A percentile compares a stretch with the other conserved stretches of the same genome.
Conservation (phyloP, 2,797 vertebrate genomes). For the Tokudaia muenninki region DNA sequence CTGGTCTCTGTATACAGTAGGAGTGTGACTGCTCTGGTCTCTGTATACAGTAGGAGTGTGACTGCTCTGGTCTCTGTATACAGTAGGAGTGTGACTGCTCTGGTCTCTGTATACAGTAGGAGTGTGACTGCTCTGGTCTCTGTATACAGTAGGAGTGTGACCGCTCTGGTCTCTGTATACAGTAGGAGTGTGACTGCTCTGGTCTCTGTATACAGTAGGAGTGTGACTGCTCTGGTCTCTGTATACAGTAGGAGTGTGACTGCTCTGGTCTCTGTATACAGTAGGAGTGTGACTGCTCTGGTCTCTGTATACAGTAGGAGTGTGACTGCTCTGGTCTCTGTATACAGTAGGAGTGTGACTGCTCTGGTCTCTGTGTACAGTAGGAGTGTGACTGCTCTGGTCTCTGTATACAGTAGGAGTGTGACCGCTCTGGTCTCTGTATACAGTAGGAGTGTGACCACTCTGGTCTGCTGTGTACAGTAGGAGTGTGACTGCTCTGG, state of each 20-base stretch:
- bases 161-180: background rate
- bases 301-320: background rate
- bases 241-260: background rate
- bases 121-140: background rate
- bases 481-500: background rate
- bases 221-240: background rate
- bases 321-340: background rate
- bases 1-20: background rate
- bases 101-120: background rate
- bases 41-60: background rate
- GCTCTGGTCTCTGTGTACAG: background rate
- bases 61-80: background rate
- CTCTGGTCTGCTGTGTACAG: background rate
- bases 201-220: no score
- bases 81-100: background rate
- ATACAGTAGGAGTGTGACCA: background rate
- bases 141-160: no score
- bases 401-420: no score
- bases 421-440: background rate
- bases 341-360: background rate
- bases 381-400: background rate
- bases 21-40: background rate
- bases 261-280: background rate
- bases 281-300: background rate
- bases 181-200: background rate